These are phyloP conservation scores for Leptopilina myrica DNA, from an alignment of 2,888 invertebrate species.

Conservation along the genomic window DNA sequence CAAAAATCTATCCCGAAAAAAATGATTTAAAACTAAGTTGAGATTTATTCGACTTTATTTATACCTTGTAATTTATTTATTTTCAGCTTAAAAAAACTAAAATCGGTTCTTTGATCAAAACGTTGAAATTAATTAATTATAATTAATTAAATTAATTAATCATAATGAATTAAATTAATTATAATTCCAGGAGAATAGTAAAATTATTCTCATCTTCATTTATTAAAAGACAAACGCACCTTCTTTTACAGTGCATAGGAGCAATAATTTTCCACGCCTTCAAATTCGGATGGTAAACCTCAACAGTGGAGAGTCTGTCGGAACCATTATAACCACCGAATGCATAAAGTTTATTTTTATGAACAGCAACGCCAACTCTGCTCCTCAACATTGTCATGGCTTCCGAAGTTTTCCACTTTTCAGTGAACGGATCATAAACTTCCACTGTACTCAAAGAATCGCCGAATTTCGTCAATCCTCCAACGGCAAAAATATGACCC, in stretches of 20 bases:
- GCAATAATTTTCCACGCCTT: constrained; percentile 87
- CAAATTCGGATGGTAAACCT: constrained; percentile 87
- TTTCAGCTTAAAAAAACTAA: constrained; percentile 36
- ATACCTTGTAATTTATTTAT: too few relatives aligned
- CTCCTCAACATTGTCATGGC: constrained; percentile 91
- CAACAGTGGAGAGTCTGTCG: constrained; percentile 89
- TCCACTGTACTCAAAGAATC: constrained; percentile 91
- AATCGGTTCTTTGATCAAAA: not conserved
- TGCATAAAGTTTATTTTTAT: constrained; percentile 87
- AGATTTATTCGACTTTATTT: too few relatives aligned
- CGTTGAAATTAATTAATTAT: too few relatives aligned
- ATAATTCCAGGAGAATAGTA: too few relatives aligned
- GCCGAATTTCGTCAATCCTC: constrained; percentile 89
- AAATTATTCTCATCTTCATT: too few relatives aligned
- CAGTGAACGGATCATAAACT: constrained; percentile 85
- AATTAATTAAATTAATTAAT: too few relatives aligned
- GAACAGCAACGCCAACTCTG: constrained; percentile 90
- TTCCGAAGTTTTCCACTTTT: constrained; percentile 86
- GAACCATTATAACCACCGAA: constrained; percentile 92
- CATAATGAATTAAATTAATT: too few relatives aligned
- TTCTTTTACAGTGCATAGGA: constrained; percentile 88
- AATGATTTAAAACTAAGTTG: too few relatives aligned
- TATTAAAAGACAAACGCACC: constrained; percentile 75
- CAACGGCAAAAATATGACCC: constrained; percentile 91
- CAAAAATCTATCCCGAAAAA: too few relatives aligned